These are phyloP conservation scores for Macquaria ambigua DNA, from an alignment of 2,113 vertebrate species.

Conservation along the genomic window DNA sequence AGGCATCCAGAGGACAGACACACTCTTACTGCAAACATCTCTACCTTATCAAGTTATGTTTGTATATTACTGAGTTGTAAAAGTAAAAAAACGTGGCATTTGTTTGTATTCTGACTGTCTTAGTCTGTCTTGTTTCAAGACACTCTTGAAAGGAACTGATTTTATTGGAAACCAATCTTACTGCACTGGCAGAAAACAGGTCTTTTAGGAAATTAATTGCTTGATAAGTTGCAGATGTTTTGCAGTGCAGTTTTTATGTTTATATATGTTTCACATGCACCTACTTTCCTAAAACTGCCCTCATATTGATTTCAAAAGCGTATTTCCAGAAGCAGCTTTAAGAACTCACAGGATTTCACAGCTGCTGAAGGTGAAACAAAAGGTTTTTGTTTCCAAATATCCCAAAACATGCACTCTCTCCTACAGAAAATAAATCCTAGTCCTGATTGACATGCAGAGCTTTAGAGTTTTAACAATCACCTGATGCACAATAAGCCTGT, in stretches of 20 bases:
- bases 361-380: slow-evolving; percentile 23
- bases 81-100: background rate
- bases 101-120: background rate
- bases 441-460: background rate
- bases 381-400: slow-evolving; percentile 10
- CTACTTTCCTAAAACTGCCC: background rate
- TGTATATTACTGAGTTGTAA: background rate
- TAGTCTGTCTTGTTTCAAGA: background rate
- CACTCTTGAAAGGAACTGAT: background rate
- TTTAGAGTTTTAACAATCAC: background rate
- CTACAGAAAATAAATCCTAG: background rate
- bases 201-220: background rate
- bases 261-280: background rate
- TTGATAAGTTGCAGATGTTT: background rate
- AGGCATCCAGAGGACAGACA: slow-evolving; percentile 14
- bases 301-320: background rate
- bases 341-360: background rate
- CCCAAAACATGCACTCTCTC: background rate
- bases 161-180: background rate
- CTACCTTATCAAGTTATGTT: background rate
- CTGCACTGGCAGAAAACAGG: too few relatives aligned
- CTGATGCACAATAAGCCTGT: slow-evolving; percentile 8
- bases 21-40: background rate
- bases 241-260: background rate
- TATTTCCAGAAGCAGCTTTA: slow-evolving; percentile 6